phyloP scores from a whole-genome alignment of 1,140 invertebrate species.

The Dinothrombium tinctorium region DNA sequence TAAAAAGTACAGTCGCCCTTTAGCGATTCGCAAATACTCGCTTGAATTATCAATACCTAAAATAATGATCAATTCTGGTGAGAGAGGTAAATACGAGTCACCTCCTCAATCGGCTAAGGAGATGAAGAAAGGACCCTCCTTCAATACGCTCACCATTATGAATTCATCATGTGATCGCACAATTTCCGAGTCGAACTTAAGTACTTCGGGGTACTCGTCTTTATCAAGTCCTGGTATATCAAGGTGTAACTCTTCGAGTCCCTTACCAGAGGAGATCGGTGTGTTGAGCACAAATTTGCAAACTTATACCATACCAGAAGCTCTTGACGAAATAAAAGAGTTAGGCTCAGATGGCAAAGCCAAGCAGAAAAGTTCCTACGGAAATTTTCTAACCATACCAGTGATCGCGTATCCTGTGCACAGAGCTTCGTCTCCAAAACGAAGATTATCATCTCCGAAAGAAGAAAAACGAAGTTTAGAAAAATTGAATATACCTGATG shows the following conservation, averaged over 20 bases:
- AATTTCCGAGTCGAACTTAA: conserved; percentile 11
- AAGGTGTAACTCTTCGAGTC: conserved; percentile 9
- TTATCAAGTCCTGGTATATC: conserved; percentile 9
- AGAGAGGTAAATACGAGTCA: neutral
- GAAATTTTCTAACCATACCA: conserved; percentile 4
- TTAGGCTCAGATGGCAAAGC: neutral
- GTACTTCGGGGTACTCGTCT: conserved; percentile 11
- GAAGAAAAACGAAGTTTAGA: neutral
- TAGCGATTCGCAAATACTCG: conserved; percentile 1
- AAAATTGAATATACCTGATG: neutral
- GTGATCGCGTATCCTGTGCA: neutral
- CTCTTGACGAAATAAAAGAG: neutral
- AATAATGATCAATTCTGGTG: conserved; percentile 1
- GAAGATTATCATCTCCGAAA: neutral
- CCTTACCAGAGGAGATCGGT: conserved; percentile 3
- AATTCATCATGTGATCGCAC: conserved; percentile 4
- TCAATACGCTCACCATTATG: neutral
- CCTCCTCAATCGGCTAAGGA: neutral
- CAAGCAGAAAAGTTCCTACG: conserved; percentile 3
- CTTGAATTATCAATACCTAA: conserved; percentile 2
- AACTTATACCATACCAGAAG: conserved; percentile 1
- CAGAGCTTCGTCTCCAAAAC: neutral
- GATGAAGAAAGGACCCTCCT: neutral
- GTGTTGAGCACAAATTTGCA: neutral
- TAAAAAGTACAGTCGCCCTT: neutral